A percentile compares a stretch with the other conserved stretches of the same genome.
Conservation (phyloP, 2,888 invertebrate species). For the Leptopterna dolabrata region DNA sequence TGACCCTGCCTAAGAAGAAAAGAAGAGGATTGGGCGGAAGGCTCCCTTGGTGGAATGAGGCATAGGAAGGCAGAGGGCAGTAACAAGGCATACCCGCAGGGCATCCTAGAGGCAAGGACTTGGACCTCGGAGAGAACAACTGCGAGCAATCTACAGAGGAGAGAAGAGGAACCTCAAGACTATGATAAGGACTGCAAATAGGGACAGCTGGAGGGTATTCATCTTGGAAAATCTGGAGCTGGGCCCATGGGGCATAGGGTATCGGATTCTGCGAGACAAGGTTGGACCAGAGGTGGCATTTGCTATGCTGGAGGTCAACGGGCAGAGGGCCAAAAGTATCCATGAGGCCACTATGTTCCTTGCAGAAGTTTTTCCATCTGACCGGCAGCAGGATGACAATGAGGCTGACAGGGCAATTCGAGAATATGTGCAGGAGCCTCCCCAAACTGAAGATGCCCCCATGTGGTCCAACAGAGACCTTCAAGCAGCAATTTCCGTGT, state of each 20-base stretch:
- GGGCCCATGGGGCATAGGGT: not conserved
- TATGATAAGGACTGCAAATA: not conserved
- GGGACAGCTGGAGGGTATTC: not conserved
- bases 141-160: not conserved
- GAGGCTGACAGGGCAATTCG: not conserved
- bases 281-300: too few species aligned
- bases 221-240: not conserved
- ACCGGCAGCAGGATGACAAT: not conserved
- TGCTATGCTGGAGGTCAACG: not conserved
- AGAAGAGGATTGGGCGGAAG: not conserved
- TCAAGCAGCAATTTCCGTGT: not conserved
- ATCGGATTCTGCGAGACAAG: not conserved
- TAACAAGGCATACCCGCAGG: not conserved
- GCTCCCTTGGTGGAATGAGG: not conserved
- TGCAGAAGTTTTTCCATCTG: not conserved
- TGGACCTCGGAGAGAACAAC: not conserved
- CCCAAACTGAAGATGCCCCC: too few species aligned
- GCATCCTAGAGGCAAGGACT: not conserved
- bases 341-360: not conserved
- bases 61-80: too few species aligned
- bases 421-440: too few species aligned
- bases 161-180: not conserved
- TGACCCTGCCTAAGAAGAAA: not conserved
- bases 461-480: too few species aligned
- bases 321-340: not conserved